A percentile compares a stretch with the other conserved stretches of the same genome.
Conservation (phyloP, 2,797 vertebrate species). For the Helostoma temminkii region DNA sequence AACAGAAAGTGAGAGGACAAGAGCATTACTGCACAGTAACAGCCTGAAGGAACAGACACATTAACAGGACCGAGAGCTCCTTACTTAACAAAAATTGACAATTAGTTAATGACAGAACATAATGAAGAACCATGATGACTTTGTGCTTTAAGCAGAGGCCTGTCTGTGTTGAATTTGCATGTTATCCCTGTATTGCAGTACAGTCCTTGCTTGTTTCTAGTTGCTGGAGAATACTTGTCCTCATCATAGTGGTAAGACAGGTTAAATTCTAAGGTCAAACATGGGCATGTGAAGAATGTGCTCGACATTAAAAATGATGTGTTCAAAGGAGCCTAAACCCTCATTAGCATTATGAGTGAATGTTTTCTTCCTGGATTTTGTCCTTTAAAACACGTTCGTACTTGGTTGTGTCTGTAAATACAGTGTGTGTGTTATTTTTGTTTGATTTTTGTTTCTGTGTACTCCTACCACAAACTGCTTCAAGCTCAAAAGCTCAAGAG, state of each 20-base stretch:
- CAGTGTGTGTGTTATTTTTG: constrained; percentile 10
- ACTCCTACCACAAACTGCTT: constrained; percentile 31
- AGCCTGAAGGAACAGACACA: background rate
- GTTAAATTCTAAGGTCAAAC: constrained; percentile 16
- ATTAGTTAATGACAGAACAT: constrained; percentile 49
- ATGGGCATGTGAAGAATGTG: background rate
- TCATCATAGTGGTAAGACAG: constrained; percentile 1
- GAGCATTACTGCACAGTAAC: background rate
- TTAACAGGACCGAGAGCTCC: constrained; percentile 23
- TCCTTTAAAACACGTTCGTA: constrained; percentile 17
- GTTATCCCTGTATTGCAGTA: background rate
- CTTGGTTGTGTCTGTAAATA: constrained; percentile 18
- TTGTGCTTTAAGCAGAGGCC: background rate
- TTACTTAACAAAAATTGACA: constrained; percentile 58
- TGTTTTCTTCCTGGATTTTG: constrained; percentile 32
- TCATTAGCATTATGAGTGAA: constrained; percentile 21
- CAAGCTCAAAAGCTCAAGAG: constrained; percentile 34
- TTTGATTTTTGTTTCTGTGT: constrained; percentile 35
- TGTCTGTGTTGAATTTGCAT: background rate
- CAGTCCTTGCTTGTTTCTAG: background rate
- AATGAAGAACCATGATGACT: background rate
- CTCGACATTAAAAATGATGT: background rate
- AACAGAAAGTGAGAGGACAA: background rate
- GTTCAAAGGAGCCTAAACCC: constrained; percentile 56
- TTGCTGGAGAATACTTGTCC: constrained; percentile 2